A percentile compares a stretch with the other conserved stretches of the same genome.
Evolutionary conservation across 2,113 vertebrate species (phyloP).

Genomic region (Thoracochromis brauschi): DNA sequence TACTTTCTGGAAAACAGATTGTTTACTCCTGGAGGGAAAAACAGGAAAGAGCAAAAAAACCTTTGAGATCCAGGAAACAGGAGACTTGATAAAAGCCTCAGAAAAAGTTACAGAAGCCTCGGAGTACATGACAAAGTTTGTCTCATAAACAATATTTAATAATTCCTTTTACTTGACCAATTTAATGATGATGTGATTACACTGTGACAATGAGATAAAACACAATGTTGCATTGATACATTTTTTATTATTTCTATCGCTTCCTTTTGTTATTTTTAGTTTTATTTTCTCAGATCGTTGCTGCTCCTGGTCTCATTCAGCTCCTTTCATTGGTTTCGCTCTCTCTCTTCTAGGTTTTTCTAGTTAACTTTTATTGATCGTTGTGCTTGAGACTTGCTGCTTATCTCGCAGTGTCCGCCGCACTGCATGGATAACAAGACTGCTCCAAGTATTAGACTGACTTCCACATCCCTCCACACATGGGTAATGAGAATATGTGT

Average conservation of each 20-base stretch:
- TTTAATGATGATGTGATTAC: background rate
- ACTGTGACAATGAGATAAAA: background rate
- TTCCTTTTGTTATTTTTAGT: background rate
- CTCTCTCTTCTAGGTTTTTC: background rate
- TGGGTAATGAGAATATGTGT: slow-evolving; percentile 6
- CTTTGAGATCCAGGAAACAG: background rate
- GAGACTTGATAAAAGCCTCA: background rate
- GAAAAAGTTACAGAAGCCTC: background rate
- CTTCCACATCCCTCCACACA: background rate
- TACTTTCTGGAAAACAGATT: background rate
- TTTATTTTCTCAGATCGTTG: background rate
- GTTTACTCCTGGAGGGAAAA: background rate
- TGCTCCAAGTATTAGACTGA: background rate
- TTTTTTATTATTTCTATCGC: background rate
- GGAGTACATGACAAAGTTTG: background rate
- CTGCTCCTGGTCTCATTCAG: background rate
- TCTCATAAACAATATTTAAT: background rate
- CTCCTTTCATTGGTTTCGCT: background rate
- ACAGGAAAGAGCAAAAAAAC: background rate
- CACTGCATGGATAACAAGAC: background rate
- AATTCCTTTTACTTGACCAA: background rate
- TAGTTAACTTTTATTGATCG: slow-evolving; percentile 11
- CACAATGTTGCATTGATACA: background rate
- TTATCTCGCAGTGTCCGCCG: background rate
- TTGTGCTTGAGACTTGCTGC: background rate